phyloP scores from a whole-genome alignment of 2,888 invertebrate species.

The Mythimna impura region DNA sequence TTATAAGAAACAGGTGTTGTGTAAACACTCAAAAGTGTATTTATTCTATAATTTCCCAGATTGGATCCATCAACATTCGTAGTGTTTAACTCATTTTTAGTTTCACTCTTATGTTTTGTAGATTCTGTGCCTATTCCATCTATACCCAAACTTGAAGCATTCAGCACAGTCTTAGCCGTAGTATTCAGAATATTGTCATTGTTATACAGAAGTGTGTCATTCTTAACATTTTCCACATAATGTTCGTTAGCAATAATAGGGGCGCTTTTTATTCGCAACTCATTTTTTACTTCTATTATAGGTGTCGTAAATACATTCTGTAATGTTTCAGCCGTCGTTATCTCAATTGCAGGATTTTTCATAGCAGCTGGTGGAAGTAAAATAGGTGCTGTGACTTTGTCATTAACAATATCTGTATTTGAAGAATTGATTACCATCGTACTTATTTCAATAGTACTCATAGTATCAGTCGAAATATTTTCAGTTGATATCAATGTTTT shows the following conservation, averaged over 20 bases:
- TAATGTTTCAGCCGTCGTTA: not conserved
- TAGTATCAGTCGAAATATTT: not conserved
- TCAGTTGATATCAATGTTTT: conserved; percentile 4
- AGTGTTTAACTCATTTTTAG: not conserved
- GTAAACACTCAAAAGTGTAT: not conserved
- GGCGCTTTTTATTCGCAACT: not conserved
- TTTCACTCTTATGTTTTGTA: not conserved
- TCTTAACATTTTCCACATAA: not conserved
- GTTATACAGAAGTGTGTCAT: conserved; percentile 5
- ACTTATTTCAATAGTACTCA: not conserved
- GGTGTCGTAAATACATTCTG: conserved; percentile 1
- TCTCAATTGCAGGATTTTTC: not conserved
- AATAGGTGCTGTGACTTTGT: conserved; percentile 3
- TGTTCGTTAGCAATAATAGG: not conserved
- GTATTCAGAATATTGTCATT: not conserved
- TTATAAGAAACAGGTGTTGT: not conserved
- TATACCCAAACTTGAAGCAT: not conserved
- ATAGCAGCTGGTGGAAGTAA: not conserved
- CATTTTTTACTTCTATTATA: not conserved
- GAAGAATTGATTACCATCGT: not conserved
- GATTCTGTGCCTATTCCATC: not conserved
- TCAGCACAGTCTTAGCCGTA: not conserved
- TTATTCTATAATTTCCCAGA: not conserved
- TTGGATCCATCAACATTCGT: not conserved
- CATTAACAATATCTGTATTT: not conserved